These are phyloP conservation scores for Emydoidea blandingii DNA, from an alignment of 2,797 vertebrate species.

Conservation along the genomic window DNA sequence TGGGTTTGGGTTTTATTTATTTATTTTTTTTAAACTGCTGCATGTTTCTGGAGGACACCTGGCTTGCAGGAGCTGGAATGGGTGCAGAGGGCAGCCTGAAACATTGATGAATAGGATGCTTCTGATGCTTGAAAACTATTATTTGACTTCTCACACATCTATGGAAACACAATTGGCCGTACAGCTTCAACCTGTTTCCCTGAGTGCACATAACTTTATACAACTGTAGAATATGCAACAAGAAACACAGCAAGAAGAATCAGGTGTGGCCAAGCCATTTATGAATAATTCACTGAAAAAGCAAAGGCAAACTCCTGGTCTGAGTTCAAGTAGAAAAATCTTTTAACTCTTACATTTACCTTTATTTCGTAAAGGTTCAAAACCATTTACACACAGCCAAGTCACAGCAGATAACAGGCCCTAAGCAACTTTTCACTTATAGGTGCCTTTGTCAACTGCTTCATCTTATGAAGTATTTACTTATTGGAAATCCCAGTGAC, in stretches of 20 bases:
- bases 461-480: neutral
- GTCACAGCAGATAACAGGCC: neutral
- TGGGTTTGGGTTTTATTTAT: neutral
- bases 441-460: neutral
- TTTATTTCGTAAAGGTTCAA: rapidly evolving
- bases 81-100: neutral
- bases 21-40: neutral
- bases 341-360: neutral
- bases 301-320: neutral
- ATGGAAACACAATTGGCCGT: neutral
- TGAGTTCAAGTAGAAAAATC: neutral
- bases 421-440: rapidly evolving
- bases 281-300: neutral
- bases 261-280: rapidly evolving
- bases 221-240: neutral
- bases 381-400: neutral
- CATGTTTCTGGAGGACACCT: neutral
- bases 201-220: neutral
- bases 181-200: neutral
- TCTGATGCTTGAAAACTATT: neutral
- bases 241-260: neutral
- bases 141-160: neutral
- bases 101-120: neutral
- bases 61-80: neutral
- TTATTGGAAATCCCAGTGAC: neutral